Evolutionary conservation across 2,888 invertebrate genomes (phyloP).

Genomic region (Brachycybe producta): DNA sequence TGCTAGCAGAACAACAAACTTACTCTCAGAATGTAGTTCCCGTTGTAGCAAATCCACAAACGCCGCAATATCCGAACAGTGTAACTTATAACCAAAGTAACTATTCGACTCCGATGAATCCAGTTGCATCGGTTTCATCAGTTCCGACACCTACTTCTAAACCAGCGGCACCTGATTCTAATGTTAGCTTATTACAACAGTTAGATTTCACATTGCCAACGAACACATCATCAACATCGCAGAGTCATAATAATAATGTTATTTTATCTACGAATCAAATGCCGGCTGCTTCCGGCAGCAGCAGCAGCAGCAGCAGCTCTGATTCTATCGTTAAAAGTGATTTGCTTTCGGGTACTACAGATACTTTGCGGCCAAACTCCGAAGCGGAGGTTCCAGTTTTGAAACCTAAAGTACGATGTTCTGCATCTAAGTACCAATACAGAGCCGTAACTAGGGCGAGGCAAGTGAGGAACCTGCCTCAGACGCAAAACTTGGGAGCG

Average conservation of each 20-base stretch:
- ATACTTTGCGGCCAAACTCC: too few relatives aligned
- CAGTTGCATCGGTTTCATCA: neutral
- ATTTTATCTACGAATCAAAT: neutral
- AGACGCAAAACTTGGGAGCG: too few relatives aligned
- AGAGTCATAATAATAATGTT: too few relatives aligned
- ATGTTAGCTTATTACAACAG: slow-evolving; percentile 16
- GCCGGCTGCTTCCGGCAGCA: neutral
- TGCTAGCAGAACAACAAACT: too few relatives aligned
- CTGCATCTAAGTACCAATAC: too few relatives aligned
- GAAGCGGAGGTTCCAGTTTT: too few relatives aligned
- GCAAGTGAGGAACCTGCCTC: too few relatives aligned
- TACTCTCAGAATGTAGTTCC: neutral
- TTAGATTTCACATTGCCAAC: too few relatives aligned
- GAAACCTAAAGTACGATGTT: too few relatives aligned
- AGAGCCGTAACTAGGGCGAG: too few relatives aligned
- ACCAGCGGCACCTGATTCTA: slow-evolving; percentile 8
- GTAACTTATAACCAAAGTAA: neutral
- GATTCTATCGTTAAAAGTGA: neutral
- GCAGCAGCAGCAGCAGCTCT: neutral
- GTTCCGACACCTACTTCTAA: neutral
- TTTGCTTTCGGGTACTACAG: neutral
- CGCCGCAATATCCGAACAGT: neutral
- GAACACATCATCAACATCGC: too few relatives aligned
- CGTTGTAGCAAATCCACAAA: neutral
- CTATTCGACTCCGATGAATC: neutral